Conservation (phyloP, 2,797 vertebrate genomes). For the Pangasius mekongensis region DNA sequence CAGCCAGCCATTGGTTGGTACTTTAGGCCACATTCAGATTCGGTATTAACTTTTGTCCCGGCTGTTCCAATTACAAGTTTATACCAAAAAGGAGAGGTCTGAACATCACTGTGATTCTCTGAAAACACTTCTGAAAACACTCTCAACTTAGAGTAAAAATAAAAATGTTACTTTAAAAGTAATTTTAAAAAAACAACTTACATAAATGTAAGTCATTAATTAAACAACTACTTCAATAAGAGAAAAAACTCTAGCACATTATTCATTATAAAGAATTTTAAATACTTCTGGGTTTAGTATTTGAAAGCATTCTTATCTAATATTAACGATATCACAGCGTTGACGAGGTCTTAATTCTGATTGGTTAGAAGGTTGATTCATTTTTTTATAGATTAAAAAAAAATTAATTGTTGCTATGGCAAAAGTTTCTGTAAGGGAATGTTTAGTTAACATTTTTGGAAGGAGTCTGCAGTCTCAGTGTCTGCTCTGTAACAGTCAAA, state of each 20-base stretch:
- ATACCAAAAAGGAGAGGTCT: not conserved
- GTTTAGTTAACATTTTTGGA: not conserved
- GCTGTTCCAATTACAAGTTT: not conserved
- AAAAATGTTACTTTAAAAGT: not conserved
- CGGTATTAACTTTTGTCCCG: not conserved
- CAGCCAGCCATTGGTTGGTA: constrained; percentile 61
- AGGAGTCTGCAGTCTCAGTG: not conserved
- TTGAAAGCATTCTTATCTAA: not conserved
- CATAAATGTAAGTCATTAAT: too few relatives aligned
- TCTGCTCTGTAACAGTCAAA: not conserved
- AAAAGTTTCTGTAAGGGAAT: not conserved
- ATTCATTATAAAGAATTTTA: not conserved
- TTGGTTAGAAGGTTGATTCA: not conserved
- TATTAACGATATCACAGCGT: not conserved
- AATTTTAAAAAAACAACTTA: not conserved
- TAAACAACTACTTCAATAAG: not conserved
- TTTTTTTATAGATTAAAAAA: not conserved
- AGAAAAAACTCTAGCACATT: not conserved
- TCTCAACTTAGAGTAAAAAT: not conserved
- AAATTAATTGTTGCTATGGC: too few relatives aligned
- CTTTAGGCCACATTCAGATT: not conserved
- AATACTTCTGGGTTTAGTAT: not conserved
- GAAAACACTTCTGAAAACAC: not conserved
- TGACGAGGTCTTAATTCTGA: not conserved
- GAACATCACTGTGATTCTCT: not conserved